Percentiles rank a stretch among this genome's conserved stretches.
These are phyloP conservation scores for Drosophila nannoptera DNA, from an alignment of 1,140 invertebrate genomes.

Conservation along the genomic window DNA sequence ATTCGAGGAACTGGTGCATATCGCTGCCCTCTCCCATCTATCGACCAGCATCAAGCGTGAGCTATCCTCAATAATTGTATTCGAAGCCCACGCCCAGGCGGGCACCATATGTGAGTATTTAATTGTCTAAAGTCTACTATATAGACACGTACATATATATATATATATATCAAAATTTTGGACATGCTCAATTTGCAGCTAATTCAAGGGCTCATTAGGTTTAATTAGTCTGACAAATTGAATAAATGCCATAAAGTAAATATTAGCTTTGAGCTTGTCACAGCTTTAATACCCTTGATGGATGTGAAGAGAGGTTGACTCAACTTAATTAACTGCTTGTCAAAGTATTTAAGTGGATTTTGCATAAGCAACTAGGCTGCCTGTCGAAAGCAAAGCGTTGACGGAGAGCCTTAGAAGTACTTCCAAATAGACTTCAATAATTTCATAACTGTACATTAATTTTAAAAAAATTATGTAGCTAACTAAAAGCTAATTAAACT, in stretches of 20 bases:
- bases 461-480: no score
- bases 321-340: neutral
- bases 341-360: neutral
- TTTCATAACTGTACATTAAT: no score
- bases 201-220: constrained; percentile 24
- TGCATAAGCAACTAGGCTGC: neutral
- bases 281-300: neutral
- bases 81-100: constrained; percentile 89
- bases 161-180: no score
- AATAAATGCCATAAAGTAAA: neutral
- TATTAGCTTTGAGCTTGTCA: neutral
- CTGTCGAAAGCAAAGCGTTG: no score
- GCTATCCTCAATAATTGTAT: constrained; percentile 88
- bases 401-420: no score
- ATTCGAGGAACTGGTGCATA: constrained; percentile 91
- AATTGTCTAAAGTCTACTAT: neutral
- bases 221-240: constrained; percentile 10
- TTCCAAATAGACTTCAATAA: no score
- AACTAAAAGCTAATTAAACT: no score
- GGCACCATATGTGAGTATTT: constrained; percentile 87
- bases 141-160: no score
- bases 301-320: neutral
- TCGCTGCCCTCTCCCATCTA: constrained; percentile 89
- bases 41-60: constrained; percentile 92
- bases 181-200: constrained; percentile 4